phyloP scores from a whole-genome alignment of 2,888 invertebrate species.

The Drosophila recens region DNA sequence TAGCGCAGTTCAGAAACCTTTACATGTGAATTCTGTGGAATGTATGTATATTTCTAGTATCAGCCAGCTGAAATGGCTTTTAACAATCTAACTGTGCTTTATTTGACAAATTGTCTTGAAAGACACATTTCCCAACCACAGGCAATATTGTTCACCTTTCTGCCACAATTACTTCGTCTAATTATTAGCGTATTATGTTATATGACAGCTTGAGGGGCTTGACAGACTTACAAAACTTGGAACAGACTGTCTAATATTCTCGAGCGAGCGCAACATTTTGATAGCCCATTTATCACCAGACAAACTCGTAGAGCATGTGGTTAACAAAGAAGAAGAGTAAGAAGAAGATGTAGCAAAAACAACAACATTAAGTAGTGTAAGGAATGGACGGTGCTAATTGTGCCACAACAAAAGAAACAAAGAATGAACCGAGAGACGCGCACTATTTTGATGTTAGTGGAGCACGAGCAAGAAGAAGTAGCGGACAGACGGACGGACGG shows the following conservation, averaged over 20 bases:
- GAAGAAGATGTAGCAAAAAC: conserved; percentile 10
- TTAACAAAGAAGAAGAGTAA: conserved; percentile 8
- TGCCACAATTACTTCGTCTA: conserved; percentile 45
- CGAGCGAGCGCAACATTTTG: conserved; percentile 53
- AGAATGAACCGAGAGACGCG: conserved; percentile 26
- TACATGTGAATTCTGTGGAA: neutral
- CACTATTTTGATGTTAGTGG: conserved; percentile 60
- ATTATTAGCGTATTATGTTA: conserved; percentile 40
- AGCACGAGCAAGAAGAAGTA: conserved; percentile 40
- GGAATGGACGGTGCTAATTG: conserved; percentile 71
- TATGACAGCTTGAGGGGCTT: conserved; percentile 10
- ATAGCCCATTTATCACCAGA: conserved; percentile 67
- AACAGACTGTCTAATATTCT: conserved; percentile 46
- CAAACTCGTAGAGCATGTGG: conserved; percentile 46
- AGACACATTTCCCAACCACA: conserved; percentile 23
- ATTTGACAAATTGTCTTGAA: conserved; percentile 24
- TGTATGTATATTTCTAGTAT: neutral
- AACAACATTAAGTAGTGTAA: conserved; percentile 53
- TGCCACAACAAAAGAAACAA: conserved; percentile 62
- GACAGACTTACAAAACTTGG: conserved; percentile 34
- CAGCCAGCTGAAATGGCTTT: conserved; percentile 13
- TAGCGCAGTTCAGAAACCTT: conserved; percentile 8
- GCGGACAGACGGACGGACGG: neutral
- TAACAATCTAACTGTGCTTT: conserved; percentile 42
- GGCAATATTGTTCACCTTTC: conserved; percentile 30